These are phyloP conservation scores for Glandiceps talaboti DNA, from an alignment of 53 echinoderm and acorn worm species.

Conservation along the genomic window DNA sequence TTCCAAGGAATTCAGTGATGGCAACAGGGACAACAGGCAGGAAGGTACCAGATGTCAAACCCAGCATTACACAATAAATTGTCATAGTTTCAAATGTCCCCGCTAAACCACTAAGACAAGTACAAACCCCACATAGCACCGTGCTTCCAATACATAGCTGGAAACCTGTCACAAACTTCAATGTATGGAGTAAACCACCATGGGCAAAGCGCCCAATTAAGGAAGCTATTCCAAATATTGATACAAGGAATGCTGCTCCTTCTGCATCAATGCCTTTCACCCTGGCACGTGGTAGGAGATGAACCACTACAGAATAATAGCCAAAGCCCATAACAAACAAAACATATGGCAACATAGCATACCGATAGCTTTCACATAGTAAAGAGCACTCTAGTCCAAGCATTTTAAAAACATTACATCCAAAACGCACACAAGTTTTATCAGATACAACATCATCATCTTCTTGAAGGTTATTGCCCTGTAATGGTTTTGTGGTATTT, in stretches of 20 bases:
- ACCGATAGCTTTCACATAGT: neutral
- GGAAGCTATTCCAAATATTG: neutral
- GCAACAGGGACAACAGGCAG: slow-evolving; percentile 14
- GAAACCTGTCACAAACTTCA: neutral
- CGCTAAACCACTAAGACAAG: neutral
- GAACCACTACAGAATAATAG: neutral
- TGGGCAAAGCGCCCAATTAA: neutral
- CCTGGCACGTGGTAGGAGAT: neutral
- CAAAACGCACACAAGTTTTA: neutral
- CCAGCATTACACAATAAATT: slow-evolving; percentile 8
- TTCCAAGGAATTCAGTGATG: slow-evolving; percentile 9
- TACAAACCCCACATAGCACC: neutral
- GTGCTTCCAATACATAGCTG: neutral
- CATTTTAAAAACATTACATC: neutral
- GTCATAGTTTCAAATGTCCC: neutral
- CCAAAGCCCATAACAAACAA: neutral
- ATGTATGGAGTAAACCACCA: neutral
- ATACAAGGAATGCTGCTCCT: neutral
- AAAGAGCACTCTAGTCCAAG: neutral
- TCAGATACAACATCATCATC: neutral
- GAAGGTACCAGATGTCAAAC: slow-evolving; percentile 4
- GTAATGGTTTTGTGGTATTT: neutral
- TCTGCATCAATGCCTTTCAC: neutral
- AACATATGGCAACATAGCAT: neutral
- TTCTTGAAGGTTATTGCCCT: neutral